These are phyloP conservation scores for Rhinoraja longicauda DNA, from an alignment of 2,797 vertebrate genomes.

Conservation along the genomic window DNA sequence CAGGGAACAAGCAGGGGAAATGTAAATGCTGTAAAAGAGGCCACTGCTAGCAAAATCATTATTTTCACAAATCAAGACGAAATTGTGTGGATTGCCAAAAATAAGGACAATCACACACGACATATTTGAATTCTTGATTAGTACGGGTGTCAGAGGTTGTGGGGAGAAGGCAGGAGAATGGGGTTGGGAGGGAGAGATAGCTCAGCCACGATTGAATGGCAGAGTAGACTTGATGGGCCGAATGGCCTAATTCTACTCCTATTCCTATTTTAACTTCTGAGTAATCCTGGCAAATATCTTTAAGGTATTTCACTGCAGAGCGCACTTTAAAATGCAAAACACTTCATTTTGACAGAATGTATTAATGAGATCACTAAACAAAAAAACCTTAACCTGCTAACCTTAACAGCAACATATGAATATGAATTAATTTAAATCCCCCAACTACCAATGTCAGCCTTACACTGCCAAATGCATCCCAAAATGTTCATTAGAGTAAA, in stretches of 20 bases:
- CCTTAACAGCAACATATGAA: conserved; percentile 14
- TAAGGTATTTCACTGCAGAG: not conserved
- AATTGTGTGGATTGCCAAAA: not conserved
- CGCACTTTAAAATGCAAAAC: not conserved
- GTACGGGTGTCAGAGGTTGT: too few species aligned
- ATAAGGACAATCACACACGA: not conserved
- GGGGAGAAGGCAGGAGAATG: too few species aligned
- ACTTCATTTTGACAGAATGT: not conserved
- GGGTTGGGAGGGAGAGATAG: too few species aligned
- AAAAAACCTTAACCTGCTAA: not conserved
- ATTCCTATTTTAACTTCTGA: too few species aligned
- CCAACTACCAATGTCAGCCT: not conserved
- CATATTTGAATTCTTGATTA: too few species aligned
- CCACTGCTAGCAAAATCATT: too few species aligned
- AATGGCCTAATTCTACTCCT: too few species aligned
- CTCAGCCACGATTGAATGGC: too few species aligned
- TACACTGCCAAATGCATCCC: not conserved
- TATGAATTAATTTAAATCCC: conserved; percentile 15
- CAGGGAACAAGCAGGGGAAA: not conserved
- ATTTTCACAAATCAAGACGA: not conserved
- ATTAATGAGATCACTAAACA: conserved; percentile 17
- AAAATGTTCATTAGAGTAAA: not conserved
- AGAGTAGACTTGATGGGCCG: too few species aligned
- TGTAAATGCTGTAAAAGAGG: not conserved
- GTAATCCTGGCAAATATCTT: not conserved